phyloP scores from a whole-genome alignment of 1,140 invertebrate genomes.

The Mycetomoellerius zeteki region DNA sequence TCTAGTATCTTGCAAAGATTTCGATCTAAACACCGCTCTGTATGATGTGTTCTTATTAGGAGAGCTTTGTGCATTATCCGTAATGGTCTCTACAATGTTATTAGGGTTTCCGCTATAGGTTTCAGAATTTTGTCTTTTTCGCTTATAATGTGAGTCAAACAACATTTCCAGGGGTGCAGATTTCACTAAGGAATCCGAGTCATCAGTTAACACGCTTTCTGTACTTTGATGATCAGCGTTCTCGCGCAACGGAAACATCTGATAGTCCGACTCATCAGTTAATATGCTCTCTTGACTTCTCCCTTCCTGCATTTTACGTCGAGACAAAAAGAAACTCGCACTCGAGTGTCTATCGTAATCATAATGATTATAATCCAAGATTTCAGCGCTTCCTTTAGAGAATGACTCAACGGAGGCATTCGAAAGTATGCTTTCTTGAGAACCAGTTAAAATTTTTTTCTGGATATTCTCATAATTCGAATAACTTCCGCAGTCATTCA shows the following conservation, averaged over 20 bases:
- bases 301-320: conserved; percentile 87
- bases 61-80: conserved; percentile 12
- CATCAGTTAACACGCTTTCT: conserved; percentile 86
- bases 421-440: conserved; percentile 92
- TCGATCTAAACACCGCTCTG: conserved; percentile 84
- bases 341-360: conserved; percentile 88
- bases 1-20: conserved; percentile 86
- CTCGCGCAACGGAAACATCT: conserved; percentile 83
- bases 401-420: conserved; percentile 87
- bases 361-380: conserved; percentile 88
- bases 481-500: conserved; percentile 75
- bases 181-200: conserved; percentile 89
- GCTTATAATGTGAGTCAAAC: conserved; percentile 87
- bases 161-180: conserved; percentile 92
- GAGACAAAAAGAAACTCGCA: conserved; percentile 87
- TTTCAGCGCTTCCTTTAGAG: conserved; percentile 84
- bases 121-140: conserved; percentile 83
- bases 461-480: conserved; percentile 74
- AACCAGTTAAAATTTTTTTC: conserved; percentile 84
- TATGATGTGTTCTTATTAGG: conserved; percentile 43
- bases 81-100: conserved; percentile 62
- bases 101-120: conserved; percentile 80
- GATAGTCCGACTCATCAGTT: conserved; percentile 92
- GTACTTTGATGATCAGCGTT: conserved; percentile 84
- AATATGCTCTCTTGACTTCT: conserved; percentile 93